phyloP scores from a whole-genome alignment of 2,797 vertebrate genomes.

The Rallus crepitans region DNA sequence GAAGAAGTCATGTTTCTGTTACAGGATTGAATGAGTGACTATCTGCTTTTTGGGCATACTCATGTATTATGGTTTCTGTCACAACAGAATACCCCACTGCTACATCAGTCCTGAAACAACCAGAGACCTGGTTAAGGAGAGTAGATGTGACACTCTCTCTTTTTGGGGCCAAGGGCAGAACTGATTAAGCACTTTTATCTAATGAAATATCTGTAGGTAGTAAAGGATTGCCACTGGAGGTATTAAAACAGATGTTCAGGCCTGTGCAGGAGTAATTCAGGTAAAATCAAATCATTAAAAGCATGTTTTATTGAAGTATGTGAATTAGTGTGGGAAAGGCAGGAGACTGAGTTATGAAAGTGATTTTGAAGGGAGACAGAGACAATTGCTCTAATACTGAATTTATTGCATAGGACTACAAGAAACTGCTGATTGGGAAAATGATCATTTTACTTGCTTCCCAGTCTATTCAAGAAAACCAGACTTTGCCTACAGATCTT shows the following conservation, averaged over 20 bases:
- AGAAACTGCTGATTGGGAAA: not conserved
- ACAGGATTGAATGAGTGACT: not conserved
- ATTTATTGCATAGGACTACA: not conserved
- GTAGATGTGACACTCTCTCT: not conserved
- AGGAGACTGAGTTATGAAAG: not conserved
- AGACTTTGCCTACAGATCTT: not conserved
- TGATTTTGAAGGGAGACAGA: not conserved
- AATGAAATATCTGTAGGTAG: not conserved
- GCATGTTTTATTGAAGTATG: not conserved
- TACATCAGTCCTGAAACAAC: not conserved
- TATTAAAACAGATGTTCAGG: not conserved
- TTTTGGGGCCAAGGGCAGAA: not conserved
- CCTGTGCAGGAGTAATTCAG: not conserved
- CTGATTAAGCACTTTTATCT: not conserved
- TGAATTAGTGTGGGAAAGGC: not conserved
- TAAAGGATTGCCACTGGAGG: not conserved
- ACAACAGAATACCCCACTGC: not conserved
- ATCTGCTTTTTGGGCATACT: not conserved
- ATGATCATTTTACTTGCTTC: not conserved
- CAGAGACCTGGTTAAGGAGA: not conserved
- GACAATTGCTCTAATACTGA: not conserved
- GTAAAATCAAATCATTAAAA: conserved; percentile 4
- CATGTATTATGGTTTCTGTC: not conserved
- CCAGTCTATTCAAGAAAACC: not conserved
- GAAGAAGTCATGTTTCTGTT: not conserved